Conservation (phyloP, 2,113 vertebrate genomes). For the Ceuthmochares aereus region DNA sequence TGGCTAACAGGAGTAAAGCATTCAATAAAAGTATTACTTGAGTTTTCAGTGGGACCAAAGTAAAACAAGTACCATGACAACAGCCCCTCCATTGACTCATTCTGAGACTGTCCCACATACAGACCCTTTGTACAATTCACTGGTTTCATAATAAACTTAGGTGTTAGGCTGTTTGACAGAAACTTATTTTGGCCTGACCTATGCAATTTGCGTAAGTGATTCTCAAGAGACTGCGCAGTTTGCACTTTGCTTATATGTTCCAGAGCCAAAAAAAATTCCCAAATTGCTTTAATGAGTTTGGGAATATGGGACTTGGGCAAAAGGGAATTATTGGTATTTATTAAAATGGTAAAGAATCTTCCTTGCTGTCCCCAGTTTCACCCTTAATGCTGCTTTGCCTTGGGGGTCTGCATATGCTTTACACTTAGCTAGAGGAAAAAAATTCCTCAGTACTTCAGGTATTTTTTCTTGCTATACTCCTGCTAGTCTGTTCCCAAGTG, state of each 20-base stretch:
- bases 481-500: not conserved
- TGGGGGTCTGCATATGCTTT: constrained; percentile 9
- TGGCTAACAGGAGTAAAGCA: not conserved
- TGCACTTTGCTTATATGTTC: constrained; percentile 66
- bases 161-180: constrained; percentile 79
- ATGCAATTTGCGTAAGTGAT: constrained; percentile 56
- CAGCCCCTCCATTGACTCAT: not conserved
- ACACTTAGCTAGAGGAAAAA: not conserved
- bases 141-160: constrained; percentile 74
- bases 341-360: constrained; percentile 76
- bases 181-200: constrained; percentile 75
- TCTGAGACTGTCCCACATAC: not conserved
- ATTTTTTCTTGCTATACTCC: not conserved
- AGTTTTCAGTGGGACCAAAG: not conserved
- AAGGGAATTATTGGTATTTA: constrained; percentile 76
- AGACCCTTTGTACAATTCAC: constrained; percentile 36
- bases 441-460: not conserved
- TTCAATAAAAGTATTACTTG: not conserved
- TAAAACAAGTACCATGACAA: not conserved
- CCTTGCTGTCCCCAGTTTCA: constrained; percentile 60
- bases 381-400: constrained; percentile 21
- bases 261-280: constrained; percentile 52
- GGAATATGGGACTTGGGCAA: constrained; percentile 61
- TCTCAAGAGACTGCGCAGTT: constrained; percentile 59
- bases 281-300: constrained; percentile 77